Conservation (phyloP, 2,888 invertebrate genomes). For the Trichogramma dendrolimi region DNA sequence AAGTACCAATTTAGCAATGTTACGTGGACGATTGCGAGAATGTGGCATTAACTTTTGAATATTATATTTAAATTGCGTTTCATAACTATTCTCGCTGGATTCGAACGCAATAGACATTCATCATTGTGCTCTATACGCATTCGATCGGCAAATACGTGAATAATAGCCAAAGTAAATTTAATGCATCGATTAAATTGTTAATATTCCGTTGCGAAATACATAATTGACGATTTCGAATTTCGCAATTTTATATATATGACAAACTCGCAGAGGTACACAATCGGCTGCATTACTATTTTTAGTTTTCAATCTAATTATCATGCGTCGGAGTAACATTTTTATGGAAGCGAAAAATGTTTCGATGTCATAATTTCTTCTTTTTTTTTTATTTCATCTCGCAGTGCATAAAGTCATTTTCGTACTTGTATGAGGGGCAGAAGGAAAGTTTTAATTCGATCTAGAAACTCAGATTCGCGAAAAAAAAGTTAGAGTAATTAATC, state of each 20-base stretch:
- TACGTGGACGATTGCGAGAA: not conserved
- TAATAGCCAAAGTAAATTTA: too few species aligned
- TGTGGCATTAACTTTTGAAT: not conserved
- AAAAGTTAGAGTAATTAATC: constrained; percentile 11
- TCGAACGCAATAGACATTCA: too few species aligned
- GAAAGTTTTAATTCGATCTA: constrained; percentile 22
- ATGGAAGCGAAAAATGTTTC: constrained; percentile 11
- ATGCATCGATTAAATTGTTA: too few species aligned
- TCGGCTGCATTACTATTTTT: not conserved
- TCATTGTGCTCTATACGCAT: too few species aligned
- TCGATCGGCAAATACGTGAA: too few species aligned
- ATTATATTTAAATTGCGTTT: not conserved
- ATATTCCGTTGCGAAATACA: too few species aligned
- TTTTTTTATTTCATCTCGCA: too few species aligned
- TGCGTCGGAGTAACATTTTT: not conserved
- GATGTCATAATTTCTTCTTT: not conserved
- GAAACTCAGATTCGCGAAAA: constrained; percentile 15
- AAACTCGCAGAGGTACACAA: too few species aligned
- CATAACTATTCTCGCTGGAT: too few species aligned
- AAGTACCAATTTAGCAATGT: not conserved
- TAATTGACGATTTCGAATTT: too few species aligned
- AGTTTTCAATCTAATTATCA: not conserved
- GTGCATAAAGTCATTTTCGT: constrained; percentile 5
- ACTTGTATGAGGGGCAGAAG: not conserved
- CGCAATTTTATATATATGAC: too few species aligned